Evolutionary conservation across 2,113 vertebrate genomes (phyloP), one percentile per base, ranked within the genome.

Genomic region (Telmatochromis bifrenatus): DNA sequence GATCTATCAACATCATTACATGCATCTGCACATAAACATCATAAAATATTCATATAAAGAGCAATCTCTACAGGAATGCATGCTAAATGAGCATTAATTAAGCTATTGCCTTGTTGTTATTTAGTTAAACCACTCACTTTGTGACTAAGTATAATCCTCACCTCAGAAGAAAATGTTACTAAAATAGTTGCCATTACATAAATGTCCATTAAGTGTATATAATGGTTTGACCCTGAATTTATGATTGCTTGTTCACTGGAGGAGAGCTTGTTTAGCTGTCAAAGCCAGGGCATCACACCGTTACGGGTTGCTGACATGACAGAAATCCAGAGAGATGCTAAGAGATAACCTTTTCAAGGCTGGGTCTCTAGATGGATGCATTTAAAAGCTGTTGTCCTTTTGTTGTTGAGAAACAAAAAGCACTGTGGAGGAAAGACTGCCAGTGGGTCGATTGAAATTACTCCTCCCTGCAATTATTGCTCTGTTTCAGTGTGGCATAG

Each of bases 371-470:
- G 49, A 89, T 75, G 49, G 80, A 91, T 45, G 56, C 56, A 15
- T 85, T 91, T 86, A 89, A 89, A 89, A 86, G 90, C 17, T 77
- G 81, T 56, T 90, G 84, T 87, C 85, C 75, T 87, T 87, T 58
- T 82, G 77, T 73, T 58, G 83, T 79, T 3, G 54, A 31, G 73
- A 81, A 87, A 84, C 73, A 91, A 88, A 88, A 88, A 81, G 62
- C 82, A 35, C 28, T 84, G 21, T 47, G 6, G 73, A 21, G 13
- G 49, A 88, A 87, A 84, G 56, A 77, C 65, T 73, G 49, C 42
- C 23, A 54, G 17, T 21, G 53, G 84, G 86, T 88, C 55, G 35
- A 86, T 70, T 65, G 15, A 86, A 84, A 91, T 60, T 26, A 90
- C 56, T 87, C 54, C 31, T 53, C 35, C 37, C 58, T 58, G 70